Conservation (phyloP, 2,888 invertebrate species). For the Agrilus cyanescens region DNA sequence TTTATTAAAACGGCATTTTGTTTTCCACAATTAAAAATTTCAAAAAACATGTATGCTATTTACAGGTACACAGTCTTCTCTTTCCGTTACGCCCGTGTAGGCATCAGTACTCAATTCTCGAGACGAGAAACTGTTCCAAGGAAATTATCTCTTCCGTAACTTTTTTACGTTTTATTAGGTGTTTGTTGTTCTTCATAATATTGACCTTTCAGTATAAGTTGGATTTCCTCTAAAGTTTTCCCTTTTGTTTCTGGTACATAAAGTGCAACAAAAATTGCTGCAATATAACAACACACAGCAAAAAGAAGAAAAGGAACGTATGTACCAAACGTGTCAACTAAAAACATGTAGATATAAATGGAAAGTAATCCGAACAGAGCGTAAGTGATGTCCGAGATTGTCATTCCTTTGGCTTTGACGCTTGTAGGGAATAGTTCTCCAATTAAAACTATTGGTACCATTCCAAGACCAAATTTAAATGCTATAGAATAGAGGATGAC, state of each 20-base stretch:
- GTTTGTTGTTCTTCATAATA: too few relatives aligned
- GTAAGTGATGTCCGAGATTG: slow-evolving; percentile 20
- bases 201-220: slow-evolving; percentile 19
- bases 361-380: slow-evolving; percentile 18
- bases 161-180: too few relatives aligned
- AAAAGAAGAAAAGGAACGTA: slow-evolving; percentile 22
- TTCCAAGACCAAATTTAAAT: slow-evolving; percentile 11
- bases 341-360: slow-evolving; percentile 18
- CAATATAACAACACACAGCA: slow-evolving; percentile 15
- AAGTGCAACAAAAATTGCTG: slow-evolving; percentile 16
- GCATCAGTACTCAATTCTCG: too few relatives aligned
- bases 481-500: slow-evolving; percentile 10
- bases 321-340: slow-evolving; percentile 16
- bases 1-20: too few relatives aligned
- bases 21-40: too few relatives aligned
- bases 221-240: slow-evolving; percentile 24
- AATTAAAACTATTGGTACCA: slow-evolving; percentile 11
- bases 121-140: too few relatives aligned
- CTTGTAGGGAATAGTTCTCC: slow-evolving; percentile 11
- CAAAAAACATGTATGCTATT: too few relatives aligned
- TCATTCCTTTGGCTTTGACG: slow-evolving; percentile 18
- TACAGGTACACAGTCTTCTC: too few relatives aligned
- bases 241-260: slow-evolving; percentile 25
- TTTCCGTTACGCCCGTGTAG: too few relatives aligned
- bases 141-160: too few relatives aligned